phyloP scores from a whole-genome alignment of 2,113 vertebrate genomes.

The Pseudonaja textilis region DNA sequence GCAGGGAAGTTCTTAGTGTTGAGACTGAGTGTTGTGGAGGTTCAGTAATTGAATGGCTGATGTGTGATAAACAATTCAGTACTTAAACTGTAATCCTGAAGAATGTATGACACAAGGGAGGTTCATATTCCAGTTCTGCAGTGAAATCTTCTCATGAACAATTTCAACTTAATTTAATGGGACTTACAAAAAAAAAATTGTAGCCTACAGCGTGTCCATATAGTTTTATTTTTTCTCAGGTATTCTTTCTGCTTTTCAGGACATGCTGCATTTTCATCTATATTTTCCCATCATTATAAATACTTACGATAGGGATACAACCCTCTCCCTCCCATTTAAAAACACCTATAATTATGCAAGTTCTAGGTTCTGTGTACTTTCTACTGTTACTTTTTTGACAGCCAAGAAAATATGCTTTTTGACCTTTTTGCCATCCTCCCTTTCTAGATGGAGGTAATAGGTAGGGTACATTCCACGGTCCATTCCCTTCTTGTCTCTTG shows the following conservation, averaged over 20 bases:
- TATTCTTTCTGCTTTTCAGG: neutral
- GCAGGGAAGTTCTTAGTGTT: neutral
- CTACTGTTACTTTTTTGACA: neutral
- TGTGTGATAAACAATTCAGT: neutral
- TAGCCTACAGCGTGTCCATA: neutral
- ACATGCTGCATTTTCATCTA: neutral
- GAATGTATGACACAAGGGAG: neutral
- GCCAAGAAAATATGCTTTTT: conserved; percentile 55
- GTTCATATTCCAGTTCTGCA: neutral
- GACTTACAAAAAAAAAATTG: neutral
- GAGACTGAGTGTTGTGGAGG: neutral
- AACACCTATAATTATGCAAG: neutral
- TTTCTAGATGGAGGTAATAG: conserved; percentile 97
- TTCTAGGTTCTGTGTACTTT: neutral
- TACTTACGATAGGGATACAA: neutral
- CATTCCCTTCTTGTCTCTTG: conserved; percentile 98
- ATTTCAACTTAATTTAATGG: neutral
- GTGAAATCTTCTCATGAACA: neutral
- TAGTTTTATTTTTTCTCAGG: neutral
- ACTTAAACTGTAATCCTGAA: neutral
- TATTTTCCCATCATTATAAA: neutral
- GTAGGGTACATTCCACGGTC: conserved; percentile 99
- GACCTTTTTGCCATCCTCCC: conserved; percentile 98
- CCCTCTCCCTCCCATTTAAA: neutral
- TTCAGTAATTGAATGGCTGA: neutral